Base-by-base conservation (phyloP, 2,888 invertebrate genomes). In the Drosophila cognata region DNA sequence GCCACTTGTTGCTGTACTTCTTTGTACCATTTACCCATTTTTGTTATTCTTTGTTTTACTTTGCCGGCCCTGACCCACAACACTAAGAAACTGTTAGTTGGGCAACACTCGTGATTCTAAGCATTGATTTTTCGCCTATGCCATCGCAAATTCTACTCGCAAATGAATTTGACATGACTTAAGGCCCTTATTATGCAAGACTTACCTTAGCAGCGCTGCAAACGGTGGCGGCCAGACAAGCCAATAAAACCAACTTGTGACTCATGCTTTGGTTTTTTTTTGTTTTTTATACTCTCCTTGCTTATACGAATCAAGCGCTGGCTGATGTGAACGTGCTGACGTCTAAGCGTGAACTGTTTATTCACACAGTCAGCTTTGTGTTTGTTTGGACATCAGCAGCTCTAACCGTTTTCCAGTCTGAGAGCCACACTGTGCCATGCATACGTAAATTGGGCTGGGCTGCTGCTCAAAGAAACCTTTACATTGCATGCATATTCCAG, bases 151-250 rank as follows among this genome's bases (percentile, higher is more conserved):
- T 48, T 67, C 35, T 6, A 25, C 33, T 18, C 31, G 36, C 61
- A 68, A 68, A 64, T 75, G 31, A 59, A 82, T 66, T 75, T 57
- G 43, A 53, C 46, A 71, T 79, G 60, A 41, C 21, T 18, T n/a
- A 52, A 61, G 57, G 16, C 31, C 18, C 51, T 76, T 71, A 58
- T 79, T 79, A 60, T 56, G 50, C 55, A 70, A 71, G 66, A 67
- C 76, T 82, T 68, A 87, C 86, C 89, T 89, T 87, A 29, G 86
- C 86, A 11, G 85, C 88, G 46, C 79, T 78, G 70, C 85, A 78
- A 43, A 74, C 85, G 4, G 79, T 64, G 46, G 68, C 88, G 31
- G 79, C 71, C 48, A 84, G 52, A 60, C 86, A 84, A 46, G 67
- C 71, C 70, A 86, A 77, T 43, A 87, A 70, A 18, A 89, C 58